These are phyloP conservation scores for Haliaeetus leucogaster DNA, from an alignment of 2,113 vertebrate species.

Conservation along the genomic window DNA sequence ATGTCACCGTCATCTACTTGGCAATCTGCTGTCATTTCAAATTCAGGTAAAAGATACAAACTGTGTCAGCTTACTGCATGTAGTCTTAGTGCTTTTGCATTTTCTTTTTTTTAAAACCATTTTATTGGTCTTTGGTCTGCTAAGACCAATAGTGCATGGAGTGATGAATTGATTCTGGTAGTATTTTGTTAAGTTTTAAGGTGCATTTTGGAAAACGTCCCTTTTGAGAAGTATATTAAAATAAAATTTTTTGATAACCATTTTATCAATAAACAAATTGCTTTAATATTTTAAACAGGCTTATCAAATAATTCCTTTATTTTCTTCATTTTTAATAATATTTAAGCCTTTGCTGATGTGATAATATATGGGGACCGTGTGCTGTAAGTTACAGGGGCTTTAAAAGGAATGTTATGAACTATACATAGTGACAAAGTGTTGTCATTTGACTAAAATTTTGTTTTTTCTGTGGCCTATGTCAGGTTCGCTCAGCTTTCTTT, in stretches of 20 bases:
- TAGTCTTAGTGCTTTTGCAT: background rate
- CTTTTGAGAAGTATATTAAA: background rate
- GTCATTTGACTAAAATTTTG: background rate
- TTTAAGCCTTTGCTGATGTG: background rate
- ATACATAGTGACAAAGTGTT: background rate
- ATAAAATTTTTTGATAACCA: background rate
- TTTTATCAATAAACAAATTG: background rate
- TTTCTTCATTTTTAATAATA: background rate
- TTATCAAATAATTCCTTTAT: background rate
- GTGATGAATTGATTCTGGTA: background rate
- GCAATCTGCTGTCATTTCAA: background rate
- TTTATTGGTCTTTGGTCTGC: background rate
- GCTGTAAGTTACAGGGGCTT: background rate
- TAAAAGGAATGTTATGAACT: background rate
- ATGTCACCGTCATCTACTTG: background rate
- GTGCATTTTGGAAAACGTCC: background rate
- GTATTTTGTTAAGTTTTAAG: background rate
- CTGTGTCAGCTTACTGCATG: background rate
- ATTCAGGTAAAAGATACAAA: background rate
- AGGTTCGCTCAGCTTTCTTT: conserved; percentile 94
- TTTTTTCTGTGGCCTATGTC: background rate
- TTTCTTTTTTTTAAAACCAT: background rate
- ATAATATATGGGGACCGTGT: accelerated
- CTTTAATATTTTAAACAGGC: background rate
- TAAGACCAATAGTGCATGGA: background rate